These are phyloP conservation scores for Kradibia gibbosae DNA, from an alignment of 1,140 invertebrate genomes.

Conservation along the genomic window DNA sequence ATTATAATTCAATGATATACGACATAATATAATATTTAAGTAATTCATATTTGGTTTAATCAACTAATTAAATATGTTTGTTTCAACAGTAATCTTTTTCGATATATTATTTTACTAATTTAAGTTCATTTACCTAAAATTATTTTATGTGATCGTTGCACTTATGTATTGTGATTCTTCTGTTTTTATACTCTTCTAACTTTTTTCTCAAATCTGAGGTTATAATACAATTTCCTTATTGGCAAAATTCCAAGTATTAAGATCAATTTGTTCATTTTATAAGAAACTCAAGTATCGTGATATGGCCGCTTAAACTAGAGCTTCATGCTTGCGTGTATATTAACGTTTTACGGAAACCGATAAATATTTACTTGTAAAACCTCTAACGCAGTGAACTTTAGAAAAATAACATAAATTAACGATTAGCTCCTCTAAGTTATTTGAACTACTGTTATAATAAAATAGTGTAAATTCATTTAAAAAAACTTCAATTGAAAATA, in stretches of 20 bases:
- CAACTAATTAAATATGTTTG: conserved; percentile 15
- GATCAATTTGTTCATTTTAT: background rate
- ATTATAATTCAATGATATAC: background rate
- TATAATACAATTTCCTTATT: conserved; percentile 20
- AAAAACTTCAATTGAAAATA: conserved; percentile 28
- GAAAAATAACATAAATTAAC: conserved; percentile 13
- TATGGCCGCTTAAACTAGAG: conserved; percentile 39
- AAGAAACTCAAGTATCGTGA: background rate
- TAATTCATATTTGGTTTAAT: no score
- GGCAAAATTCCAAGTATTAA: conserved; percentile 19
- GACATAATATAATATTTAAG: no score
- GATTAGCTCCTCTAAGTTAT: background rate
- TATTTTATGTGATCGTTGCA: no score
- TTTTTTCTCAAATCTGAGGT: background rate
- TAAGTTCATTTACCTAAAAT: no score
- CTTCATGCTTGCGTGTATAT: background rate
- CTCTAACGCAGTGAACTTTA: background rate
- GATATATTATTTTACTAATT: background rate
- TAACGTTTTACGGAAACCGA: conserved; percentile 14
- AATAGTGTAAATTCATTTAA: background rate
- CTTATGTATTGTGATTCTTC: no score
- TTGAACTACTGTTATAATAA: background rate
- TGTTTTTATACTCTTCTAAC: no score
- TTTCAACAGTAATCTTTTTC: conserved; percentile 36
- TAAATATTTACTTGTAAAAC: conserved; percentile 27